Evolutionary conservation across 2,797 vertebrate genomes (phyloP).

Genomic region (Mus caroli): DNA sequence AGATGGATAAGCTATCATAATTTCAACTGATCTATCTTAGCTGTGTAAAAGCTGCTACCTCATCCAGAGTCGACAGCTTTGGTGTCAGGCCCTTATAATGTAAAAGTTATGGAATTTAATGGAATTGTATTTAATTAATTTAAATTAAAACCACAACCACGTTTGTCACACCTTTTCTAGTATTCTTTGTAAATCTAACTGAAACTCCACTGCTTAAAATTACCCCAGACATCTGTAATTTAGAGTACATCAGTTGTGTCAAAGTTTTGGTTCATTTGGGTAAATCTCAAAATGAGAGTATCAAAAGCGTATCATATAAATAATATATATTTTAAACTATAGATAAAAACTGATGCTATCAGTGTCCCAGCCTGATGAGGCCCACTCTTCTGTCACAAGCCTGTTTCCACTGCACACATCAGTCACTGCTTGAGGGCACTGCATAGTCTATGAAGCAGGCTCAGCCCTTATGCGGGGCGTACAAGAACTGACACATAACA

Average conservation of each 20-base stretch:
- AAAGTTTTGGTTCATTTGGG: not conserved
- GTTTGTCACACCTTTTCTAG: not conserved
- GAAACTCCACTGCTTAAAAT: not conserved
- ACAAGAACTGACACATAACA: not conserved
- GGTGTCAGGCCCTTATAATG: not conserved
- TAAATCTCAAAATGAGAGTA: not conserved
- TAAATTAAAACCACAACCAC: not conserved
- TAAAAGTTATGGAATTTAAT: not conserved
- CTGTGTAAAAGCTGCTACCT: not conserved
- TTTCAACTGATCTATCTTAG: not conserved
- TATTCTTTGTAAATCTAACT: not conserved
- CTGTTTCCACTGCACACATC: not conserved
- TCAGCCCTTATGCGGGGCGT: not conserved
- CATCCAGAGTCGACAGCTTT: not conserved
- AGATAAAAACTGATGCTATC: not conserved
- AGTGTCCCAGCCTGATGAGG: too few species aligned
- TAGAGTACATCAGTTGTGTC: not conserved
- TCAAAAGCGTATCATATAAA: not conserved
- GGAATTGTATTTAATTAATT: not conserved
- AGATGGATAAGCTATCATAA: not conserved
- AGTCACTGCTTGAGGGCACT: not conserved
- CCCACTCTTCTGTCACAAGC: not conserved
- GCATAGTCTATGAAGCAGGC: not conserved
- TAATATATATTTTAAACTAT: not conserved
- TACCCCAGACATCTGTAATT: not conserved